Percentiles rank a stretch among this genome's conserved stretches.
Conservation (phyloP, 2,113 vertebrate species). For the Trematocara zebra region DNA sequence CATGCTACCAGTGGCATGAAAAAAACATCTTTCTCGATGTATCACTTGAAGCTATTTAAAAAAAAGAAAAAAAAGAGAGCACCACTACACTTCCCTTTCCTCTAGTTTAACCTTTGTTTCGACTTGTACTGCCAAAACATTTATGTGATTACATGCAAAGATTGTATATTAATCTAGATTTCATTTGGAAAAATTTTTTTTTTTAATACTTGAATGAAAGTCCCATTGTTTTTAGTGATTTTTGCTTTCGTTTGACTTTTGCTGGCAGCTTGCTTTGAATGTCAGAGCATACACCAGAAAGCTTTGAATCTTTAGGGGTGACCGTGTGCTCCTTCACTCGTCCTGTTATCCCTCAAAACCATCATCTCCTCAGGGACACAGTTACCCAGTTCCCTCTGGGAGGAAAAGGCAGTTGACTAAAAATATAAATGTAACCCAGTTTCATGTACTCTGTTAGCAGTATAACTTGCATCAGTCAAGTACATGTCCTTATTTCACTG, state of each 20-base stretch:
- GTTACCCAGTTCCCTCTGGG: neutral
- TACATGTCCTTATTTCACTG: constrained; percentile 13
- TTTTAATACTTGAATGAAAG: neutral
- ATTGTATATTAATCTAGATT: neutral
- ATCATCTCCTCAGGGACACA: neutral
- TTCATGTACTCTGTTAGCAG: neutral
- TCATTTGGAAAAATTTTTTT: neutral
- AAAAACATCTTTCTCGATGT: neutral
- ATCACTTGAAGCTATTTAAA: neutral
- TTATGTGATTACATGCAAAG: neutral
- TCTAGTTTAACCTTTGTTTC: neutral
- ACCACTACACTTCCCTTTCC: neutral
- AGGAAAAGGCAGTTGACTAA: neutral
- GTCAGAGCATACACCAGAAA: neutral
- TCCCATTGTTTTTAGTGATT: neutral
- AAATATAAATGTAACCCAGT: constrained; percentile 24
- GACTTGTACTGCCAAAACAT: neutral
- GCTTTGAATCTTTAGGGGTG: constrained; percentile 25
- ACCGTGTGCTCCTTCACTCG: neutral
- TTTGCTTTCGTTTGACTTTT: neutral
- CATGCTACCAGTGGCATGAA: neutral
- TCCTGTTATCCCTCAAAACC: neutral
- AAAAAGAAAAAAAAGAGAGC: neutral
- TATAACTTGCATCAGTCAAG: constrained; percentile 9
- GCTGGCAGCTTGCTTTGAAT: neutral